phyloP scores from a whole-genome alignment of 2,888 invertebrate species.

The Gisinianus flammeolus region DNA sequence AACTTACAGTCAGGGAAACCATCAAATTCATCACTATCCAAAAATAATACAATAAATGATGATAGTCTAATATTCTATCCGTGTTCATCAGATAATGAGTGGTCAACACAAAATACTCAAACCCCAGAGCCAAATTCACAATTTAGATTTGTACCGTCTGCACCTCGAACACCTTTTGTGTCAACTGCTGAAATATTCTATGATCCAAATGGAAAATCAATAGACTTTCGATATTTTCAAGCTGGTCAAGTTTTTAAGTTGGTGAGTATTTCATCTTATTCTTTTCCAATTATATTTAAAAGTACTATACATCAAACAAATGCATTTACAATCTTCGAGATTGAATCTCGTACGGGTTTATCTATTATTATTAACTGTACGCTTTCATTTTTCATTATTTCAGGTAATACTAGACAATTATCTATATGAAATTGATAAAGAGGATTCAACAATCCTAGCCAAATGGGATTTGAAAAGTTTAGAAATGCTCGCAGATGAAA shows the following conservation, averaged over 20 bases:
- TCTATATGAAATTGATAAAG: constrained; percentile 53
- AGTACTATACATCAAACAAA: too few species aligned
- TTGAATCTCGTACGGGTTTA: too few species aligned
- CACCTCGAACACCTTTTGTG: neutral
- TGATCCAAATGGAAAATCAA: constrained; percentile 21
- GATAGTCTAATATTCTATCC: constrained; percentile 45
- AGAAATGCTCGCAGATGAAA: constrained; percentile 51
- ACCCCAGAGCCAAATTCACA: neutral
- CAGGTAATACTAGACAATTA: constrained; percentile 54
- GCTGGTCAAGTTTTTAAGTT: constrained; percentile 51
- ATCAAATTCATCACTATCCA: neutral
- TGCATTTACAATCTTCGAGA: too few species aligned
- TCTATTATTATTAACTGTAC: too few species aligned
- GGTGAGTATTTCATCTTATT: too few species aligned
- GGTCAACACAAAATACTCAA: neutral
- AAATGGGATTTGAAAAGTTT: constrained; percentile 57
- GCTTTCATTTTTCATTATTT: too few species aligned
- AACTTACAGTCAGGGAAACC: neutral
- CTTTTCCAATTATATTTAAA: too few species aligned
- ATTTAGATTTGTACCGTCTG: constrained; percentile 8
- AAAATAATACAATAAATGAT: constrained; percentile 11
- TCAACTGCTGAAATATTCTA: constrained; percentile 6
- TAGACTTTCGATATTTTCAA: constrained; percentile 50
- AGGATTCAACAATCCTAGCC: constrained; percentile 21
- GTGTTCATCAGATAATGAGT: constrained; percentile 22